Conservation (phyloP, 2,888 invertebrate species). For the Nephrotoma appendiculata region DNA sequence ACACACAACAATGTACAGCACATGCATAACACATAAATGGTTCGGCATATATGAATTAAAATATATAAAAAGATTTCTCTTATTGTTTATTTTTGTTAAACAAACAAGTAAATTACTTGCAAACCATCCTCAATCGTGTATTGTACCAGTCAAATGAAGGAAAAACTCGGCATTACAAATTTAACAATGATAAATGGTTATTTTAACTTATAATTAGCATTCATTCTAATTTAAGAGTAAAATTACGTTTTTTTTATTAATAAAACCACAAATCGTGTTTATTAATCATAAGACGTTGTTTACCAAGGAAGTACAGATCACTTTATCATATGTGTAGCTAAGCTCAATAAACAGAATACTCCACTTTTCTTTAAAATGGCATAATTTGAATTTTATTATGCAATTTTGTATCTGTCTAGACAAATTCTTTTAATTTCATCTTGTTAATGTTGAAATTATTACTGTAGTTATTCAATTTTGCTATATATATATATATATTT, state of each 20-base stretch:
- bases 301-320: constrained; percentile 1
- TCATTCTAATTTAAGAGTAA: background rate
- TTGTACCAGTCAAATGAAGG: background rate
- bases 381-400: constrained; percentile 3
- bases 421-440: constrained; percentile 3
- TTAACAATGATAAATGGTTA: background rate
- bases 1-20: background rate
- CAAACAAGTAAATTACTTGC: background rate
- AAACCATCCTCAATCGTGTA: background rate
- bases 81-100: background rate
- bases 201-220: constrained; percentile 3
- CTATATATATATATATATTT: background rate
- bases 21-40: background rate
- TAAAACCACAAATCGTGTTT: background rate
- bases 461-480: constrained; percentile 2
- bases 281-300: background rate
- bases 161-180: background rate
- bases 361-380: background rate
- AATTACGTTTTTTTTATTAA: background rate
- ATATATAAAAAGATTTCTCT: background rate
- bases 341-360: background rate
- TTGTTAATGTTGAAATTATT: background rate
- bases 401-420: constrained; percentile 2
- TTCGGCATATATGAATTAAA: background rate
- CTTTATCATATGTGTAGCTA: background rate